A percentile compares a stretch with the other conserved stretches of the same genome.
These are phyloP conservation scores for Ladona fulva DNA, from an alignment of 1,140 invertebrate species.

Conservation along the genomic window DNA sequence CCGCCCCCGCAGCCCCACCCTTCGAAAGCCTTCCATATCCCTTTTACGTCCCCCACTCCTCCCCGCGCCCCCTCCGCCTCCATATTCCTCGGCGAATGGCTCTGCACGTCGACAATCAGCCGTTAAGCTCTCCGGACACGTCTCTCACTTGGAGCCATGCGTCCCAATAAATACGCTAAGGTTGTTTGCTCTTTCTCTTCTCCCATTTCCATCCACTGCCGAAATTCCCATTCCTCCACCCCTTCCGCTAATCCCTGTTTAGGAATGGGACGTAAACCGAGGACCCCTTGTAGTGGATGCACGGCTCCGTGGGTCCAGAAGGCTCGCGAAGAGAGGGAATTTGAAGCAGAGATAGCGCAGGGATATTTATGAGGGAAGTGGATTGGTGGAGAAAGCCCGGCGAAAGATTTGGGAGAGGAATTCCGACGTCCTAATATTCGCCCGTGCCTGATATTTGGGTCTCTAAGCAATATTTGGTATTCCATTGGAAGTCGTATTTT, in stretches of 20 bases:
- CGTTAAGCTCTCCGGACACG: background rate
- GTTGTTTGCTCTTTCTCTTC: background rate
- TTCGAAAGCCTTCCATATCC: too few species aligned
- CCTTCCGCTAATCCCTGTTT: background rate
- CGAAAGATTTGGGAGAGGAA: too few species aligned
- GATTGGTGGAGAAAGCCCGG: too few species aligned
- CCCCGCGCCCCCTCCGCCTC: background rate
- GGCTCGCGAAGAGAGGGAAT: too few species aligned
- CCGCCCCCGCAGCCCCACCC: background rate
- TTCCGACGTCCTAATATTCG: too few species aligned
- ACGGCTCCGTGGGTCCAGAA: too few species aligned
- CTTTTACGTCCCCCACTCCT: background rate
- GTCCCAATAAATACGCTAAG: slow-evolving; percentile 5
- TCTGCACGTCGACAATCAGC: background rate
- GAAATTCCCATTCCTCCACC: background rate
- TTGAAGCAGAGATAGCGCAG: too few species aligned
- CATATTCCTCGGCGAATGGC: background rate
- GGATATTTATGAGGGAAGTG: too few species aligned
- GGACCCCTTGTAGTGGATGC: too few species aligned
- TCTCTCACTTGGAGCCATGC: background rate
- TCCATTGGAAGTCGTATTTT: too few species aligned
- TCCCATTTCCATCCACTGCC: background rate
- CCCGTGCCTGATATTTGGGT: too few species aligned
- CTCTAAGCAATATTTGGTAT: too few species aligned
- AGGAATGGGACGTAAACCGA: background rate